Percentiles rank a stretch among this genome's conserved stretches.
Conservation (phyloP, 2,797 vertebrate genomes). For the Squalus acanthias region DNA sequence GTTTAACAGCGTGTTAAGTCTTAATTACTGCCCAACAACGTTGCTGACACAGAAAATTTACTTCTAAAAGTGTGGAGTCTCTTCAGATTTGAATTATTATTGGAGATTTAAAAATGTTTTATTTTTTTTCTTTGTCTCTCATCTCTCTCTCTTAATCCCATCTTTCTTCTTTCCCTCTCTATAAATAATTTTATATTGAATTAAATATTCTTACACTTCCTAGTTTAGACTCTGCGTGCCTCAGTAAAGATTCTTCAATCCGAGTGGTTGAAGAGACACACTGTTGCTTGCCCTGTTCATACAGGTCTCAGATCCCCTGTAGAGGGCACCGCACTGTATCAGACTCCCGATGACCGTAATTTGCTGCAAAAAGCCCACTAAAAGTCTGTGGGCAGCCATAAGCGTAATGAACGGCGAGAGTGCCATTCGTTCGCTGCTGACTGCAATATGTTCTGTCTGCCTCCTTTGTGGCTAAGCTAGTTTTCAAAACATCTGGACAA, state of each 20-base stretch:
- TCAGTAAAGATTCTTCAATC: not conserved
- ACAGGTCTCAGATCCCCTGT: not conserved
- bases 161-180: not conserved
- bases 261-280: not conserved
- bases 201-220: not conserved
- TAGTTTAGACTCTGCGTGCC: not conserved
- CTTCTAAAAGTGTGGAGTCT: not conserved
- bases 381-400: no score
- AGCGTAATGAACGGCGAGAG: not conserved
- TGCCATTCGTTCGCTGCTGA: not conserved
- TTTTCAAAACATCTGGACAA: not conserved
- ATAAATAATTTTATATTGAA: not conserved
- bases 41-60: not conserved
- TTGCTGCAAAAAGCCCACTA: not conserved
- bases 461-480: not conserved
- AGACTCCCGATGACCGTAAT: not conserved
- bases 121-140: not conserved
- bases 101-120: not conserved
- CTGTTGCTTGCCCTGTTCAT: not conserved
- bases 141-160: not conserved
- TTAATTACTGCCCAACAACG: not conserved
- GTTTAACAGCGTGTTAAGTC: not conserved
- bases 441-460: not conserved
- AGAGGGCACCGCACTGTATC: not conserved
- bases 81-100: not conserved